Conservation (phyloP, 2,888 invertebrate species). For the Coenonympha arcania region DNA sequence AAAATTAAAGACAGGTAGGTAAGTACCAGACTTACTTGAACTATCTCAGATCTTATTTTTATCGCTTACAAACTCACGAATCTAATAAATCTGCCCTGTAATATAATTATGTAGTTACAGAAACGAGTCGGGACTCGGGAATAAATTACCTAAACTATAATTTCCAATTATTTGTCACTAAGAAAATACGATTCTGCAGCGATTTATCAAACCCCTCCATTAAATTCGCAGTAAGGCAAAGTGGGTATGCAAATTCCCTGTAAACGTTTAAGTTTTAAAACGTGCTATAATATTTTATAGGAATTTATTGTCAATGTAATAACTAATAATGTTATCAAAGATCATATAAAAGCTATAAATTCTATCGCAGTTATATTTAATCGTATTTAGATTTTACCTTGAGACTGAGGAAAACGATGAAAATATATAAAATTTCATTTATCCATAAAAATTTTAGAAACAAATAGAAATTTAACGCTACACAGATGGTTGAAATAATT, state of each 20-base stretch:
- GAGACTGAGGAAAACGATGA: too few relatives aligned
- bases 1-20: too few relatives aligned
- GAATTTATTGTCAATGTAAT: not conserved
- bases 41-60: too few relatives aligned
- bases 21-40: too few relatives aligned
- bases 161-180: conserved; percentile 20
- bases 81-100: conserved; percentile 17
- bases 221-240: not conserved
- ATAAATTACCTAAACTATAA: conserved; percentile 17
- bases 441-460: too few relatives aligned
- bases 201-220: conserved; percentile 4
- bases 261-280: conserved; percentile 9
- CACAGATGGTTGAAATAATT: too few relatives aligned
- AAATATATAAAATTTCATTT: too few relatives aligned
- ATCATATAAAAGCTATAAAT: not conserved
- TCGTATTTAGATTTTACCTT: too few relatives aligned
- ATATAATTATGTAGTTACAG: conserved; percentile 22
- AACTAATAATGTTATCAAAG: conserved; percentile 5
- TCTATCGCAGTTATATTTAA: too few relatives aligned
- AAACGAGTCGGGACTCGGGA: conserved; percentile 8
- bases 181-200: conserved; percentile 8
- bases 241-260: conserved; percentile 2
- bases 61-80: conserved; percentile 10
- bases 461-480: too few relatives aligned
- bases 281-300: conserved; percentile 1